phyloP scores from a whole-genome alignment of 2,113 vertebrate species.

The Corythaeola cristata region DNA sequence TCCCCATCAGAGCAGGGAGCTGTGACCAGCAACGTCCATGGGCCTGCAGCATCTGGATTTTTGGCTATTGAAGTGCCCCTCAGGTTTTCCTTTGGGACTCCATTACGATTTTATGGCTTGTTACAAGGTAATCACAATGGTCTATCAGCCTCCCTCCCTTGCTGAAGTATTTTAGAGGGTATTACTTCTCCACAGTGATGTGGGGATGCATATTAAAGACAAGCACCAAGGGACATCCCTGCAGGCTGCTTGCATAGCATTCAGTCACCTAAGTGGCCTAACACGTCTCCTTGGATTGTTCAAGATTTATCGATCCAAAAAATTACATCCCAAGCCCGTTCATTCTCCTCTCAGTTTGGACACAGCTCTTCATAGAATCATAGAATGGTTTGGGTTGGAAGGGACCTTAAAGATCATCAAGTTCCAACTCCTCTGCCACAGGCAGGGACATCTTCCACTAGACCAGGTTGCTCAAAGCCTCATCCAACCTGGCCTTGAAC shows the following conservation, averaged over 20 bases:
- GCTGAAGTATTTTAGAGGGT: neutral
- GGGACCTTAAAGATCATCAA: too few relatives aligned
- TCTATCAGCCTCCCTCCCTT: neutral
- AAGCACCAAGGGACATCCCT: neutral
- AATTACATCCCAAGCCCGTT: neutral
- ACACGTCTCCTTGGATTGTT: neutral
- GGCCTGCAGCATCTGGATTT: neutral
- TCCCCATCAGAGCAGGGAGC: too few relatives aligned
- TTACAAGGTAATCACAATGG: neutral
- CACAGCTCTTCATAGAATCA: neutral
- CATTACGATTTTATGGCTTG: neutral
- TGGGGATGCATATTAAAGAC: neutral
- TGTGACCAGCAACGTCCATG: rapidly evolving
- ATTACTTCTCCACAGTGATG: neutral
- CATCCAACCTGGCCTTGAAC: too few relatives aligned
- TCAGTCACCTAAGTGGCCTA: neutral
- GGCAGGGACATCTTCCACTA: too few relatives aligned
- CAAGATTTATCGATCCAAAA: neutral
- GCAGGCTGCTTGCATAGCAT: neutral
- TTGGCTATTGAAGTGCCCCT: neutral
- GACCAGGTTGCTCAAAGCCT: too few relatives aligned
- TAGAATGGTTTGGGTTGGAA: too few relatives aligned
- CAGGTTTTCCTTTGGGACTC: neutral
- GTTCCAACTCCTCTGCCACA: too few relatives aligned
- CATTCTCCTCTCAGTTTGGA: neutral